A percentile compares a stretch with the other conserved stretches of the same genome.
Conservation (phyloP, 2,113 vertebrate species). For the Holacanthus passer region DNA sequence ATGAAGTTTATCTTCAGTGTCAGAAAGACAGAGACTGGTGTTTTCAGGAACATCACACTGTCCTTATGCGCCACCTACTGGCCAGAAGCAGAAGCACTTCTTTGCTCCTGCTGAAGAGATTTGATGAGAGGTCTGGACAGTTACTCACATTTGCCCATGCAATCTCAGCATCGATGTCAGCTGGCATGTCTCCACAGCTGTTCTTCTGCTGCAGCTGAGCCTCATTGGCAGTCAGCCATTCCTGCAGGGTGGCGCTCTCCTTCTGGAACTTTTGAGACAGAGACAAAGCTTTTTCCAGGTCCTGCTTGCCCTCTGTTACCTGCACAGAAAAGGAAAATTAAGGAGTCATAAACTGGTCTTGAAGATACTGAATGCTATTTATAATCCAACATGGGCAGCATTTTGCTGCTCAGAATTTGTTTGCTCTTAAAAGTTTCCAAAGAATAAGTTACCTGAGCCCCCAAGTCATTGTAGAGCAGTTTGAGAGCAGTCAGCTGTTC, state of each 20-base stretch:
- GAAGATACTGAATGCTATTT: background rate
- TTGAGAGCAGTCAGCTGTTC: slow-evolving; percentile 96
- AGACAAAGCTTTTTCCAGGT: slow-evolving; percentile 91
- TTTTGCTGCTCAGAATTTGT: background rate
- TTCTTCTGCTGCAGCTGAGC: slow-evolving; percentile 90
- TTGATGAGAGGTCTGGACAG: background rate
- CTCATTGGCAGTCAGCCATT: slow-evolving; percentile 90
- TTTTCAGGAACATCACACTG: background rate
- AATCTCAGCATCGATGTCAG: slow-evolving; percentile 92
- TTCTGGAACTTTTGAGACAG: slow-evolving; percentile 90
- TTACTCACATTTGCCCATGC: slow-evolving; percentile 93
- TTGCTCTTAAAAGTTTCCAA: background rate
- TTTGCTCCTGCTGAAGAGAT: background rate
- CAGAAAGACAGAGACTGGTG: background rate
- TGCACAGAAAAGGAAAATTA: slow-evolving; percentile 61
- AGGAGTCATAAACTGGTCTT: background rate
- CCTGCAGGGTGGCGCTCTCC: slow-evolving; percentile 87
- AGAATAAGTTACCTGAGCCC: slow-evolving; percentile 89
- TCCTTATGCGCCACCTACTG: slow-evolving; percentile 47
- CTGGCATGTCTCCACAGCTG: slow-evolving; percentile 86
- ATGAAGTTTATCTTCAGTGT: background rate
- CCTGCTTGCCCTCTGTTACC: slow-evolving; percentile 98
- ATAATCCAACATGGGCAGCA: background rate
- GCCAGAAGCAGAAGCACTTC: slow-evolving; percentile 1
- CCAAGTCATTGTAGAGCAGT: slow-evolving; percentile 96